A percentile compares a stretch with the other conserved stretches of the same genome.
Evolutionary conservation across 2,113 vertebrate species (phyloP).

Genomic region (Prietella phreatophila): DNA sequence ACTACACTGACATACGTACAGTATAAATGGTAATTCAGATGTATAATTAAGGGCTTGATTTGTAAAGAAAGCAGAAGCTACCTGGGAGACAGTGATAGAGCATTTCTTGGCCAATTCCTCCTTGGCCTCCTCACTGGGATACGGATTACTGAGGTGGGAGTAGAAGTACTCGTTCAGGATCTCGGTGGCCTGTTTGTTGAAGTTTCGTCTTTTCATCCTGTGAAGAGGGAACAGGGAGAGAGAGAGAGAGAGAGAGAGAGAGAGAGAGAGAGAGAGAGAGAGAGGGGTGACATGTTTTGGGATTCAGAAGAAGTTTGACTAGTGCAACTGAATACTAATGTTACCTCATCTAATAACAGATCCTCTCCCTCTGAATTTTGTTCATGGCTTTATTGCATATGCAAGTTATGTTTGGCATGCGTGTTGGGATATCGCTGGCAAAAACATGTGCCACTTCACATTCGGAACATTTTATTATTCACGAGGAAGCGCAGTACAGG

Average conservation of each 20-base stretch:
- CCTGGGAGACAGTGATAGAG: constrained; percentile 98
- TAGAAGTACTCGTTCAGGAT: constrained; percentile 99
- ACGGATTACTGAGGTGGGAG: constrained; percentile 99
- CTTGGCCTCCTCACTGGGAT: constrained; percentile 99
- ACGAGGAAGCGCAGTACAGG: constrained; percentile 24
- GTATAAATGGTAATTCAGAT: neutral
- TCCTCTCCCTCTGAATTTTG: constrained; percentile 4
- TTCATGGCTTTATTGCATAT: constrained; percentile 15
- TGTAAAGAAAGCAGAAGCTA: constrained; percentile 31
- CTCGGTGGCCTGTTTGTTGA: constrained; percentile 99
- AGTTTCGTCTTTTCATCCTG: constrained; percentile 98
- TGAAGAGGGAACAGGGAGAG: neutral
- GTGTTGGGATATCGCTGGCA: constrained; percentile 23
- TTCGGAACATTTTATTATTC: constrained; percentile 20
- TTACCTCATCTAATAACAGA: constrained; percentile 24
- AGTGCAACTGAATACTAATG: constrained; percentile 18
- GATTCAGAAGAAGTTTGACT: constrained; percentile 5
- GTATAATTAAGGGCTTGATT: neutral
- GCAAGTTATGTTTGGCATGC: constrained; percentile 13
- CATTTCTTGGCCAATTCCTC: constrained; percentile 99
- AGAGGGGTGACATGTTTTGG: constrained; percentile 40
- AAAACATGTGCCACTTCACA: constrained; percentile 19
- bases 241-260: neutral
- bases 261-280: constrained; percentile 14
- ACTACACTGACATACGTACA: neutral